Percentiles rank a stretch among this genome's conserved stretches.
Evolutionary conservation across 2,797 vertebrate genomes (phyloP).

Genomic region (Lepilemur septentrionalis): DNA sequence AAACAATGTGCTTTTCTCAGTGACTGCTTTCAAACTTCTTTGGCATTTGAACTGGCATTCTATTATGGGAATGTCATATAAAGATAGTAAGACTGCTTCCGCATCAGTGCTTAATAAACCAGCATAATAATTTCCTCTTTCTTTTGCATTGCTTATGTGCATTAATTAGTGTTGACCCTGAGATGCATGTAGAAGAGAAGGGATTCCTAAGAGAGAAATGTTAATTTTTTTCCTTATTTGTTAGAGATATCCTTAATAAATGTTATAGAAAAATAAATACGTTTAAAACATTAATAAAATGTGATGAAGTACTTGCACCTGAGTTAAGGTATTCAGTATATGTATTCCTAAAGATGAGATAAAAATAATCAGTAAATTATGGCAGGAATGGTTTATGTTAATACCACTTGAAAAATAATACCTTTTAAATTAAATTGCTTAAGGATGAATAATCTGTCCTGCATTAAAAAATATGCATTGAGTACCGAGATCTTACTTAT

Average conservation of each 20-base stretch:
- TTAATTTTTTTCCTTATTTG: slow-evolving; percentile 15
- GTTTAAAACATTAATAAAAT: slow-evolving; percentile 56
- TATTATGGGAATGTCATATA: slow-evolving; percentile 60
- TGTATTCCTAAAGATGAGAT: slow-evolving; percentile 50
- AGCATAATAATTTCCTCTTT: slow-evolving; percentile 33
- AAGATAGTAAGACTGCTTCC: background rate
- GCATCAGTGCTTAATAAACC: background rate
- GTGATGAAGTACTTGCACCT: slow-evolving; percentile 1
- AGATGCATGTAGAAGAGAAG: background rate
- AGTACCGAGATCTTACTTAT: slow-evolving; percentile 34
- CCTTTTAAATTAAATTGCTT: slow-evolving; percentile 55
- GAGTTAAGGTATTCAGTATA: background rate
- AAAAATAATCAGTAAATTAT: slow-evolving; percentile 50
- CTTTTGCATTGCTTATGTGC: background rate
- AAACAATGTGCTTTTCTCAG: slow-evolving; percentile 10
- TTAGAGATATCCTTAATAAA: slow-evolving; percentile 37
- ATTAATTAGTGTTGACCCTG: slow-evolving; percentile 6
- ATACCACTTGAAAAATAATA: slow-evolving; percentile 47
- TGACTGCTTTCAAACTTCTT: slow-evolving; percentile 30
- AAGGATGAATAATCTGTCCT: slow-evolving; percentile 57
- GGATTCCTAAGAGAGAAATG: background rate
- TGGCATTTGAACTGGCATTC: slow-evolving; percentile 58
- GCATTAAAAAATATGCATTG: slow-evolving; percentile 37
- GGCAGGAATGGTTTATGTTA: slow-evolving; percentile 21
- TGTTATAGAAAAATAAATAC: background rate